Evolutionary conservation across 2,797 vertebrate genomes (phyloP).

Genomic region (Limnodromus scolopaceus): DNA sequence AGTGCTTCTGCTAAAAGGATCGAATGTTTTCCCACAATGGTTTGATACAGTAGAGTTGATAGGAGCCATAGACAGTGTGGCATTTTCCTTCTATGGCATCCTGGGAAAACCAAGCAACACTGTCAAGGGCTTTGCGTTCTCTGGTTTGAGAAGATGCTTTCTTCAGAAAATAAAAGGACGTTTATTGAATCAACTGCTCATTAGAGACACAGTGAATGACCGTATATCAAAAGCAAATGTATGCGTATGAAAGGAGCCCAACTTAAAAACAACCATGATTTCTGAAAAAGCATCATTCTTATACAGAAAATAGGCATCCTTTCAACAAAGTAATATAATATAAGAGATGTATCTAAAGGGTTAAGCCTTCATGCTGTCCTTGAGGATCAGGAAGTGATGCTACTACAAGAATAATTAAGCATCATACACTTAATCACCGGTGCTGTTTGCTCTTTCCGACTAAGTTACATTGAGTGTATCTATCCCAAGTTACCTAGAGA

Average conservation of each 20-base stretch:
- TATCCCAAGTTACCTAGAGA: neutral
- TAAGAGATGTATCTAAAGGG: neutral
- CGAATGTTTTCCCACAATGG: neutral
- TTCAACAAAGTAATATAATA: neutral
- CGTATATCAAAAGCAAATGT: neutral
- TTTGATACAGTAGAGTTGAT: neutral
- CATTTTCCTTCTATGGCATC: neutral
- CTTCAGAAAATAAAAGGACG: neutral
- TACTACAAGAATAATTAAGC: neutral
- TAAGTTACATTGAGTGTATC: neutral
- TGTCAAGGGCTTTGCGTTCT: neutral
- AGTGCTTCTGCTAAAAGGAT: neutral
- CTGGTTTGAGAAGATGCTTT: neutral
- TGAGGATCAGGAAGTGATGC: neutral
- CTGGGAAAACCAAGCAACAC: neutral
- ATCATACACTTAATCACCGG: neutral
- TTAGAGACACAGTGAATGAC: neutral
- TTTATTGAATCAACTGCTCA: neutral
- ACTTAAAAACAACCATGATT: neutral
- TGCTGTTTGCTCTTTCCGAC: neutral
- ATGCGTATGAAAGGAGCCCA: neutral
- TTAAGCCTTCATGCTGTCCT: neutral
- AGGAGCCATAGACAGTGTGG: neutral
- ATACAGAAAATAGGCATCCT: neutral
- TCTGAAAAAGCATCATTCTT: neutral